phyloP scores from a whole-genome alignment of 2,888 invertebrate species.

The Pseudeuparius sepicola region DNA sequence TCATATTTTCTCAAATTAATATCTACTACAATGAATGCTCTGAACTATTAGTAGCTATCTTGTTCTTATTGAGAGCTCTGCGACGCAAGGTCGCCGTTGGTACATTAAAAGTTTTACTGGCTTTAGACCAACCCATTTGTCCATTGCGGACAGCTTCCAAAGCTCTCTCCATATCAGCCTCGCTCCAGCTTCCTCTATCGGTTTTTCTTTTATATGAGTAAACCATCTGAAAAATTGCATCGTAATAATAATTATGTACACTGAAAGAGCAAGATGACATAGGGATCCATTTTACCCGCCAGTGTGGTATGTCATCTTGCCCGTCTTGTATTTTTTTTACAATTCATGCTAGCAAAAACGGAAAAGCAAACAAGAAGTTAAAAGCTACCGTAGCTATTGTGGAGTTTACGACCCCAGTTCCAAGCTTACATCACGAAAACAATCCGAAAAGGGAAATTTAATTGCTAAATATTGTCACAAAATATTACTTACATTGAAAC shows the following conservation, averaged over 20 bases:
- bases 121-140: slow-evolving; percentile 1
- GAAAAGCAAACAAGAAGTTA: no score
- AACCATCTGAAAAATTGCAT: slow-evolving; percentile 1
- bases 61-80: slow-evolving; percentile 11
- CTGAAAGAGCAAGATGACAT: slow-evolving; percentile 3
- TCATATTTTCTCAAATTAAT: no score
- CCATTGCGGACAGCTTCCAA: slow-evolving; percentile 1
- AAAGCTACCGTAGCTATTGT: no score
- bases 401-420: no score
- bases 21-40: no score
- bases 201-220: slow-evolving; percentile 3
- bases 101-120: slow-evolving; percentile 11
- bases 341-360: no score
- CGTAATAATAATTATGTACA: no score
- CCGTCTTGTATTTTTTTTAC: no score
- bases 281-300: not conserved
- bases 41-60: slow-evolving; percentile 9
- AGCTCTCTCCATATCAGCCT: not conserved
- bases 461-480: no score
- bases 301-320: not conserved
- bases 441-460: no score
- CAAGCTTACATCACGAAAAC: no score
- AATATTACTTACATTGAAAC: no score
- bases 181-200: not conserved
- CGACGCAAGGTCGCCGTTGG: slow-evolving; percentile 11